phyloP scores from a whole-genome alignment of 2,888 invertebrate genomes.

The Prosapia bicincta region DNA sequence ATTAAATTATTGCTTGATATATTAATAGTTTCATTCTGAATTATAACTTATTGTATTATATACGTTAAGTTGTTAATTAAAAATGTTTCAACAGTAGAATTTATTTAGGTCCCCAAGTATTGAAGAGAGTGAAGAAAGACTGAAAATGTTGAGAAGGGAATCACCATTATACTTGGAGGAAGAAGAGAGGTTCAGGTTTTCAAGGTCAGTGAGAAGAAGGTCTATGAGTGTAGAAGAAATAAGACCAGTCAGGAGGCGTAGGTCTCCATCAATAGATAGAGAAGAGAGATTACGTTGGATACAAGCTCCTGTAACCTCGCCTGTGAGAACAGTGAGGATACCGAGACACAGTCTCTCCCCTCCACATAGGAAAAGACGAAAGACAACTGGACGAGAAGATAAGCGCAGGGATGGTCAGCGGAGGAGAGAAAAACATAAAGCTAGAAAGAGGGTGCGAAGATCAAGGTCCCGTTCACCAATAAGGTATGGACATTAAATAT shows the following conservation, averaged over 20 bases:
- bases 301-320: neutral
- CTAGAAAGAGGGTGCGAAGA: conserved; percentile 17
- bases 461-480: conserved; percentile 17
- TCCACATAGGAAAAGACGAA: conserved; percentile 45
- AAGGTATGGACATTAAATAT: too few species aligned
- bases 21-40: too few species aligned
- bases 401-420: conserved; percentile 34
- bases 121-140: conserved; percentile 48
- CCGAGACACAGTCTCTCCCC: conserved; percentile 12
- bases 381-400: conserved; percentile 34
- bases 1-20: too few species aligned
- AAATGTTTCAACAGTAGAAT: too few species aligned
- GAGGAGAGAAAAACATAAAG: conserved; percentile 22
- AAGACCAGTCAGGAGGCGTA: neutral
- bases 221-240: neutral
- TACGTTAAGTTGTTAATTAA: too few species aligned
- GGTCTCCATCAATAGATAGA: conserved; percentile 16
- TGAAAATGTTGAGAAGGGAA: conserved; percentile 30
- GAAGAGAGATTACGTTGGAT: neutral
- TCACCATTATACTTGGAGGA: conserved; percentile 18
- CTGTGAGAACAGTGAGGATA: conserved; percentile 6
- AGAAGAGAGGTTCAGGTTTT: conserved; percentile 16
- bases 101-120: conserved; percentile 17
- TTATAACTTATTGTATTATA: too few species aligned
- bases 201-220: neutral